phyloP scores from a whole-genome alignment of 2,797 vertebrate species.

The Hybognathus amarus region DNA sequence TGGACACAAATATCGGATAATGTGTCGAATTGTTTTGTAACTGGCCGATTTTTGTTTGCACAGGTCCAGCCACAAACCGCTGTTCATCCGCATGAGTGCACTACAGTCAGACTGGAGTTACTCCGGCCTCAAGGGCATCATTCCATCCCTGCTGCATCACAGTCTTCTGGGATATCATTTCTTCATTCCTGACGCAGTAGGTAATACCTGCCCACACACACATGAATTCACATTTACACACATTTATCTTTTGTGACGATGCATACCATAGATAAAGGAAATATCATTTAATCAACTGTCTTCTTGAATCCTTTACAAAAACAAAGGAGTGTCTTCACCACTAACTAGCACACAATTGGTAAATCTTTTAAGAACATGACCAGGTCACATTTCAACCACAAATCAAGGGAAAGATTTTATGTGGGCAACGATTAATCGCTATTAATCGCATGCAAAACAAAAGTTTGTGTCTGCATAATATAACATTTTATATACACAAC shows the following conservation, averaged over 20 bases:
- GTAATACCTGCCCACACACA: conserved; percentile 74
- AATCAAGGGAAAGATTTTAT: too few relatives aligned
- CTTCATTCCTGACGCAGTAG: conserved; percentile 92
- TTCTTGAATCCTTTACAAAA: conserved; percentile 1
- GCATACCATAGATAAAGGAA: conserved; percentile 7
- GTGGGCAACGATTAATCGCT: too few relatives aligned
- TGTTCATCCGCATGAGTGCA: conserved; percentile 85
- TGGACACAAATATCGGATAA: not conserved
- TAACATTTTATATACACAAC: too few relatives aligned
- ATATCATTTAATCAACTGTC: not conserved
- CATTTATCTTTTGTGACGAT: not conserved
- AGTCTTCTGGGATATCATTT: conserved; percentile 92
- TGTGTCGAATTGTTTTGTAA: conserved; percentile 14
- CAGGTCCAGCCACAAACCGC: conserved; percentile 84
- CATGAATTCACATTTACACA: not conserved
- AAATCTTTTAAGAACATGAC: not conserved
- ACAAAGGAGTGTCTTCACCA: not conserved
- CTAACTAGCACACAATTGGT: not conserved
- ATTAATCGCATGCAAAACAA: too few relatives aligned
- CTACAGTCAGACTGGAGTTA: conserved; percentile 85
- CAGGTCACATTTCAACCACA: not conserved
- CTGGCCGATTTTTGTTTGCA: not conserved
- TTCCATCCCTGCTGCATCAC: conserved; percentile 90
- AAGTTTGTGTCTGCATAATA: too few relatives aligned
- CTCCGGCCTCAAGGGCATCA: conserved; percentile 85